A percentile compares a stretch with the other conserved stretches of the same genome.
Conservation (phyloP, 2,797 vertebrate genomes). For the Odontamblyopus rebecca region DNA sequence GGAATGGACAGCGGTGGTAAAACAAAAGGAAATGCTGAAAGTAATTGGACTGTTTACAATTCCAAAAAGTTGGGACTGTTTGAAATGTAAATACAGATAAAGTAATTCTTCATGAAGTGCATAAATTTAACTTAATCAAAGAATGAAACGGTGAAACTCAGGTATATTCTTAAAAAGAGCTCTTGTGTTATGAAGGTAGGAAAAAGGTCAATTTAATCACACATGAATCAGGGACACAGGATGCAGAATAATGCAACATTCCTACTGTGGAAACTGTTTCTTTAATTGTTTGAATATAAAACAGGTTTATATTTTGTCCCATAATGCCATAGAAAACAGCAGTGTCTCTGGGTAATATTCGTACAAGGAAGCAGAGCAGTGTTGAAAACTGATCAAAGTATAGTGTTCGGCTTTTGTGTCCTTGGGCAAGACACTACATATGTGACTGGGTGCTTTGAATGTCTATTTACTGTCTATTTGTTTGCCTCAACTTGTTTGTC, state of each 20-base stretch:
- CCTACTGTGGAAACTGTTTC: background rate
- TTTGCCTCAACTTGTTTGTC: too few species aligned
- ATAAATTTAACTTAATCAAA: background rate
- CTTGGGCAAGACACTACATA: background rate
- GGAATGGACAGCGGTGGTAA: constrained; percentile 28
- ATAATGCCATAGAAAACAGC: background rate
- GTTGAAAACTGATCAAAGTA: background rate
- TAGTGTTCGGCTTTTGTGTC: background rate
- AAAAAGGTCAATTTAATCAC: background rate
- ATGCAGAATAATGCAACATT: too few species aligned
- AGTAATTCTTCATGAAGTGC: background rate
- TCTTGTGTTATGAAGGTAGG: background rate
- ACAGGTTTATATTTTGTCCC: background rate
- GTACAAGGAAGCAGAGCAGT: background rate
- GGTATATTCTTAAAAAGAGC: background rate
- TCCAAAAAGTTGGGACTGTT: background rate
- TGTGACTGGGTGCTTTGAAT: too few species aligned
- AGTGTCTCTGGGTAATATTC: background rate
- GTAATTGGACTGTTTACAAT: constrained; percentile 55
- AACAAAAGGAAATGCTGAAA: constrained; percentile 51
- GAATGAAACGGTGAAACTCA: background rate
- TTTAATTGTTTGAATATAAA: background rate
- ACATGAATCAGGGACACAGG: background rate
- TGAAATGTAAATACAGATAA: constrained; percentile 2
- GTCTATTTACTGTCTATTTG: too few species aligned